These are phyloP conservation scores for Drosophila ananassae DNA, from an alignment of 1,140 invertebrate genomes.

Conservation along the genomic window DNA sequence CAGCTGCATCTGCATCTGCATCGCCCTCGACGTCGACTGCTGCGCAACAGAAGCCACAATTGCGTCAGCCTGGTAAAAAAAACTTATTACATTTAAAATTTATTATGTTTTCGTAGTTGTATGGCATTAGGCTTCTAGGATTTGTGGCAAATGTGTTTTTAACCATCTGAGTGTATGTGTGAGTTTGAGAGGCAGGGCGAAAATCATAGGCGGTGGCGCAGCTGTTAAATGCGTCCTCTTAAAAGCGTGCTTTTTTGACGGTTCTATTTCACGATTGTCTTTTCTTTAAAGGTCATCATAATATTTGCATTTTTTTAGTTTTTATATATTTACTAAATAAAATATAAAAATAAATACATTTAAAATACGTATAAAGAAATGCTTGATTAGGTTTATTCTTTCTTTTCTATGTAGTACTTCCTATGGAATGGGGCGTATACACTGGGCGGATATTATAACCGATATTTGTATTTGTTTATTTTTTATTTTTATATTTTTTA, in stretches of 20 bases:
- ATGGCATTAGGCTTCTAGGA: neutral
- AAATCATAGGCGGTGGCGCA: constrained; percentile 16
- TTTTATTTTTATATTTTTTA: too few relatives aligned
- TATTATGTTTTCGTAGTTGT: neutral
- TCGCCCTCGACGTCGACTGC: constrained; percentile 7
- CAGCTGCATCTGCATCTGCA: neutral
- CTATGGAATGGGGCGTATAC: too few relatives aligned
- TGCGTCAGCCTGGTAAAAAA: constrained; percentile 51
- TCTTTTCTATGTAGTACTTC: too few relatives aligned
- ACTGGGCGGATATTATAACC: too few relatives aligned
- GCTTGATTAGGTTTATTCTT: too few relatives aligned
- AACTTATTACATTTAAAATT: neutral
- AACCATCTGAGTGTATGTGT: neutral
- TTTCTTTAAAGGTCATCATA: neutral
- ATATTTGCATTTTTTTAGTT: constrained; percentile 3
- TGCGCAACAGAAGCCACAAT: constrained; percentile 25
- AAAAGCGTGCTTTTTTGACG: neutral
- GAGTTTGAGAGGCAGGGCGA: constrained; percentile 6
- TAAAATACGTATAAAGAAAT: too few relatives aligned
- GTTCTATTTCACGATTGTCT: constrained; percentile 9
- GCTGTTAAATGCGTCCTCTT: constrained; percentile 13
- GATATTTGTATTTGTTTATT: too few relatives aligned
- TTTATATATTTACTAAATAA: neutral
- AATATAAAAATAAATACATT: neutral
- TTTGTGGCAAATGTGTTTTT: neutral